Percentiles rank a stretch among this genome's conserved stretches.
These are phyloP conservation scores for Drosophila sturtevanti DNA, from an alignment of 1,140 invertebrate species.

Conservation along the genomic window DNA sequence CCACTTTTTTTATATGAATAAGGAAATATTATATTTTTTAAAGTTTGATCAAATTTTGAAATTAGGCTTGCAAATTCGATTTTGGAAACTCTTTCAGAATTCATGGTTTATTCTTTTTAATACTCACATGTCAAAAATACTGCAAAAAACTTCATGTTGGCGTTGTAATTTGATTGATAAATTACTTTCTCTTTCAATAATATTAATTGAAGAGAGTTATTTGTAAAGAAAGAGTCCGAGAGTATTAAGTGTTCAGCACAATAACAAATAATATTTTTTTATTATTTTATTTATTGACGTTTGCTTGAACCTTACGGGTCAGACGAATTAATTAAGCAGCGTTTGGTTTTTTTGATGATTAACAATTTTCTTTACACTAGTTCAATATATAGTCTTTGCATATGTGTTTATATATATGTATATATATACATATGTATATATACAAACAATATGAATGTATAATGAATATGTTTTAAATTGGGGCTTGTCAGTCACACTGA, in stretches of 20 bases:
- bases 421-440: background rate
- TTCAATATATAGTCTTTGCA: slow-evolving; percentile 37
- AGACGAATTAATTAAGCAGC: slow-evolving; percentile 60
- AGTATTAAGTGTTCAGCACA: background rate
- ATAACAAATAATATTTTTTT: slow-evolving; percentile 42
- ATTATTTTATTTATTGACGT: slow-evolving; percentile 50
- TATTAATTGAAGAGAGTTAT: background rate
- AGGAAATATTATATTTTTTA: too few relatives aligned
- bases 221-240: background rate
- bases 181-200: slow-evolving; percentile 13
- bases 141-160: slow-evolving; percentile 75
- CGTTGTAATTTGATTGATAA: slow-evolving; percentile 10
- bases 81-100: background rate
- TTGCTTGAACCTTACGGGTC: slow-evolving; percentile 59
- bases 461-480: slow-evolving; percentile 39
- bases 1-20: too few relatives aligned
- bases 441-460: too few relatives aligned
- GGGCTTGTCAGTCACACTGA: slow-evolving; percentile 64
- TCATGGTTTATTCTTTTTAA: background rate
- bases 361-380: slow-evolving; percentile 60
- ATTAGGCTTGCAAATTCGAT: slow-evolving; percentile 34
- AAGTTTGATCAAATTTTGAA: slow-evolving; percentile 17
- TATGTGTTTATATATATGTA: slow-evolving; percentile 10
- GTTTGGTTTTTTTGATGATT: slow-evolving; percentile 50
- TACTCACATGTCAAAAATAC: slow-evolving; percentile 74